Base-by-base conservation (phyloP, 2,888 invertebrate species). In the Chrysolina oricalcia region DNA sequence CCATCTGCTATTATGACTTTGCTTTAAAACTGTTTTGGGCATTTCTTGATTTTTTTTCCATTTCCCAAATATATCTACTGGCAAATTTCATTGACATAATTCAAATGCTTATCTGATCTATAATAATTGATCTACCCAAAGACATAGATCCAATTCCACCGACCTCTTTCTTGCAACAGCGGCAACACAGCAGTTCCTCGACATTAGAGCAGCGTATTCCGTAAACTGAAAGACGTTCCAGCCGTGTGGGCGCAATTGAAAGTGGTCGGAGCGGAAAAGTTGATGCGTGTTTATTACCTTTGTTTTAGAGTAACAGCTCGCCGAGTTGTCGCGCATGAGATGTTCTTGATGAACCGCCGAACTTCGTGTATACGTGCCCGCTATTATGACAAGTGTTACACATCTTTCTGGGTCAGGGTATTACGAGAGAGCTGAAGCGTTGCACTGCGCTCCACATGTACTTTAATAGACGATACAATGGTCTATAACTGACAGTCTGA, bases 271-370 rank as follows among this genome's bases (percentile, higher is more conserved):
- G 75, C 72, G 68, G 67, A 72, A 75, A 75, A 75, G 68, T 72
- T 63, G 46, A 56, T 68, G 64, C 75, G 68, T 72, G 75, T 72
- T 75, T 72, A 75, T 75, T 75, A 75, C 75, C 70, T 72, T 75
- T 75, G 75, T 75, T 75, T 75, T 69, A 72, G 63, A 67, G 72
- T 68, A 62, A 48, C 64, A 50, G 50, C 64, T 64, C 46, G 41
- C 40, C 53, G 46, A 66, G 53, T 68, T 63, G 73, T 69, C 69
- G 63, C 73, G 69, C 73, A 69, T 68, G 68, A 73, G 50, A 56
- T 68, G 69, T 69, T 69, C 56, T 56, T 53, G 69, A 64, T 69
- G 73, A 69, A 69, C 63, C 64, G 73, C 50, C 41, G 48, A 21
- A 23, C 63, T 64, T 63, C 23, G 56, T 27, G n/a, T 50, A n/a